A percentile compares a stretch with the other conserved stretches of the same genome.
phyloP scores from a whole-genome alignment of 2,888 invertebrate species.

The Apomyelois bistriatella region DNA sequence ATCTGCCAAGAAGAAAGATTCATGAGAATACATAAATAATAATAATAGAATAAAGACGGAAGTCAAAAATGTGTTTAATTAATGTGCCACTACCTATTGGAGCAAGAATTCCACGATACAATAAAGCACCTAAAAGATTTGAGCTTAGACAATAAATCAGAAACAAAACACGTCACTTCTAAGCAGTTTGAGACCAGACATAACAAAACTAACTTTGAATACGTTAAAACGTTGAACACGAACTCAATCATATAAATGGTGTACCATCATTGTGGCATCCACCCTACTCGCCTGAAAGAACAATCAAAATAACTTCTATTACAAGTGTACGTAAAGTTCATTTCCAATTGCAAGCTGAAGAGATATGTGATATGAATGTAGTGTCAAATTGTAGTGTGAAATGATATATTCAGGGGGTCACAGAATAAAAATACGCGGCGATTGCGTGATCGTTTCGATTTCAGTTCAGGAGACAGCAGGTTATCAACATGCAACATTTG shows the following conservation, averaged over 20 bases:
- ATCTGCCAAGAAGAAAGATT: too few species aligned
- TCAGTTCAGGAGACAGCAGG: conserved; percentile 40
- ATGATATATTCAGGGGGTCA: conserved; percentile 61
- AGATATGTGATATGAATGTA: conserved; percentile 41
- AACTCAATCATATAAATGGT: conserved; percentile 55
- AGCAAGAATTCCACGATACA: conserved; percentile 39
- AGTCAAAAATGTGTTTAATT: conserved; percentile 33
- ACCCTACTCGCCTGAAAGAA: conserved; percentile 23
- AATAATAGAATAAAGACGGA: conserved; percentile 7
- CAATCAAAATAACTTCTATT: conserved; percentile 26
- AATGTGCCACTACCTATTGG: conserved; percentile 48
- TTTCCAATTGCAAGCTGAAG: conserved; percentile 26
- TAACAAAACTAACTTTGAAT: conserved; percentile 55
- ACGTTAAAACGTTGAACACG: conserved; percentile 42
- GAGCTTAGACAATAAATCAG: conserved; percentile 50
- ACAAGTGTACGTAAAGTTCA: conserved; percentile 34
- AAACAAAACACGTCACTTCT: conserved; percentile 35
- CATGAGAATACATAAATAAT: not conserved
- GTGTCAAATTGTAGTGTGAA: conserved; percentile 71
- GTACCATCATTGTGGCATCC: conserved; percentile 42
- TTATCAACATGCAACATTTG: conserved; percentile 51
- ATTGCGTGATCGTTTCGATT: conserved; percentile 64
- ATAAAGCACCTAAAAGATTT: conserved; percentile 37
- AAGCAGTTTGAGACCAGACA: conserved; percentile 47
- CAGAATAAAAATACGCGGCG: conserved; percentile 38